Evolutionary conservation across 2,888 invertebrate species (phyloP), one percentile per base, ranked within the genome.

Genomic region (Zele albiditarsus): DNA sequence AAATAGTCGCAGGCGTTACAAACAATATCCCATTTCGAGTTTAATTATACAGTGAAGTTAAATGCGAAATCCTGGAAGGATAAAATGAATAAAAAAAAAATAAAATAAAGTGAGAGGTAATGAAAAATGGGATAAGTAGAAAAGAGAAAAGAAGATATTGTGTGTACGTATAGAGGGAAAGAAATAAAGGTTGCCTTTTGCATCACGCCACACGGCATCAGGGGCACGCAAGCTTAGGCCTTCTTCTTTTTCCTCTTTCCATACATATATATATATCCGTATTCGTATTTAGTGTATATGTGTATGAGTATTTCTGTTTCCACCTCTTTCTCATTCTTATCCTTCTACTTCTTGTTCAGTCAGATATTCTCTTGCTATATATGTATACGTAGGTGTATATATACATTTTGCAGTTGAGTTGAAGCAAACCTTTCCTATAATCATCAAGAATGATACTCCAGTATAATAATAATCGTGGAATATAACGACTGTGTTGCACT

Each of bases 1-100:
- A 60, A 27, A 60, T 20, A 20, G 20, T 20, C n/a, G 23, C 20
- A 60, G 79, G 81, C 80, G 80, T 83, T 78, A 80, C 81, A 82
- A 82, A 85, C 81, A 84, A 27, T 53, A 84, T 84, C 80, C 81
- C 82, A 84, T 85, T 85, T 83, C 80, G 75, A 82, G 80, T 83
- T 84, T 85, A 86, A 87, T 86, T 86, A 84, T 81, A 82, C 79
- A 79, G 79, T 71, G 72, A 80, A 78, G 80, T 80, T 53, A 82
- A 82, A 82, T 83, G 83, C 81, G 84, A 83, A 79, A 81, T 80
- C 76, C 78, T 74, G 68, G 53, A 25, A 75, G 77, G 79, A 80
- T 80, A 76, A 75, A 75, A 57, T 28, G 46, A 71, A 74, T 71
- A 70, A 71, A 71, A 70, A 71, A 71, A 66, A 57, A 63, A 66